Conservation (phyloP, 1,140 invertebrate genomes). For the Euura saliciscinereae region DNA sequence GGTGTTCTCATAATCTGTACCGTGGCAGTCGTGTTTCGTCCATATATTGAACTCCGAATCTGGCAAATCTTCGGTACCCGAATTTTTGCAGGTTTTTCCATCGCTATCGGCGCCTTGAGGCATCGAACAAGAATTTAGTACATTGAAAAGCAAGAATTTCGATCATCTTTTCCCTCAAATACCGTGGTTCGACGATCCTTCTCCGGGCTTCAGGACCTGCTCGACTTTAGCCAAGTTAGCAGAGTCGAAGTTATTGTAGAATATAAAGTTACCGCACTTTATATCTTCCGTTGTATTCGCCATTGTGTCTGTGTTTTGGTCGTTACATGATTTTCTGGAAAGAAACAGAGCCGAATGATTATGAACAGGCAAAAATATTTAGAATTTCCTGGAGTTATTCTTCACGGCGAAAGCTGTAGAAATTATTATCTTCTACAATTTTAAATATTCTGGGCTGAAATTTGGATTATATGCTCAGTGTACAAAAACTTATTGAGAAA, state of each 20-base stretch:
- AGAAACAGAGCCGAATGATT: background rate
- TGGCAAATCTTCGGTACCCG: constrained; percentile 52
- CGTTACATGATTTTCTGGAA: constrained; percentile 20
- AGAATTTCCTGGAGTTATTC: too few species aligned
- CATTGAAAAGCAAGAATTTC: too few species aligned
- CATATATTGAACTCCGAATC: constrained; percentile 90
- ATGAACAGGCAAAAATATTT: too few species aligned
- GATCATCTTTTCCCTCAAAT: constrained; percentile 8
- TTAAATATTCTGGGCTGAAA: too few species aligned
- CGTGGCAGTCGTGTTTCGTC: constrained; percentile 88
- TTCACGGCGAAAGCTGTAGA: too few species aligned
- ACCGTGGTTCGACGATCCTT: constrained; percentile 40
- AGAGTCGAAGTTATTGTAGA: constrained; percentile 86
- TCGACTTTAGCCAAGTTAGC: constrained; percentile 84
- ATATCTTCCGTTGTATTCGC: constrained; percentile 53
- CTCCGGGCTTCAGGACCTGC: constrained; percentile 54
- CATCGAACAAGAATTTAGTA: background rate
- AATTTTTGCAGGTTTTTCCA: constrained; percentile 9
- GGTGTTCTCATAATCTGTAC: constrained; percentile 87
- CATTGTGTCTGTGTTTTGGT: constrained; percentile 26
- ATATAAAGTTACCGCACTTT: constrained; percentile 70
- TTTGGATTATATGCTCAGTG: too few species aligned
- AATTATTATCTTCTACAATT: too few species aligned
- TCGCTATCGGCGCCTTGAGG: constrained; percentile 12
- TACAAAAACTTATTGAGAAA: too few species aligned